A percentile compares a stretch with the other conserved stretches of the same genome.
Evolutionary conservation across 2,888 invertebrate genomes (phyloP).

Genomic region (Oscheius sp.): DNA sequence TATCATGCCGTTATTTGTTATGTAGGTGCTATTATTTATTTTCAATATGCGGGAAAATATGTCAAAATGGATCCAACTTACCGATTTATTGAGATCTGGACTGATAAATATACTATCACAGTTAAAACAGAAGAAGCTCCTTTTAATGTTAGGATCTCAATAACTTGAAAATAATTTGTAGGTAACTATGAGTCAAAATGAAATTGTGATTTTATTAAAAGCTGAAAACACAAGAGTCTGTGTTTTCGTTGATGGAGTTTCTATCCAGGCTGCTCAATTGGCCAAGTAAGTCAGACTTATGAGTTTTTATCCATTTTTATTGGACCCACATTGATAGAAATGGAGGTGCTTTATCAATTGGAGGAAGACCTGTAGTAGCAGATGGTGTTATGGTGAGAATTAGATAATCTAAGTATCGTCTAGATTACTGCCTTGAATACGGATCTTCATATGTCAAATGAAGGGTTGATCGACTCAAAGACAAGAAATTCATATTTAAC

Average conservation of each 20-base stretch:
- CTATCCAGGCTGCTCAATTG: constrained; percentile 29
- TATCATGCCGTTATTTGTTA: constrained; percentile 34
- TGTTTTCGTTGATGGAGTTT: constrained; percentile 32
- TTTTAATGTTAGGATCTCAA: constrained; percentile 17
- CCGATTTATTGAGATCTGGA: constrained; percentile 32
- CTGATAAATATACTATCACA: constrained; percentile 31
- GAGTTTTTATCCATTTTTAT: not conserved
- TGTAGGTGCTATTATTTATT: constrained; percentile 38
- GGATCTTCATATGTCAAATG: constrained; percentile 33
- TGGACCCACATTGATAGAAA: constrained; percentile 39
- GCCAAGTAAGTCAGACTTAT: constrained; percentile 15
- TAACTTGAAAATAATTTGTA: not conserved
- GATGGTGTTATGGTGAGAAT: constrained; percentile 31
- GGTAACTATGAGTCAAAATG: constrained; percentile 29
- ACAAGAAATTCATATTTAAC: constrained; percentile 33
- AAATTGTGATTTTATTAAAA: constrained; percentile 26
- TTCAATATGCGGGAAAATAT: constrained; percentile 36
- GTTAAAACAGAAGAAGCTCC: constrained; percentile 30
- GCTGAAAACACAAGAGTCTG: constrained; percentile 32
- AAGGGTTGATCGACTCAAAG: constrained; percentile 36
- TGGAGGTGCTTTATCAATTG: constrained; percentile 37
- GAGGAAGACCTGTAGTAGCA: constrained; percentile 32
- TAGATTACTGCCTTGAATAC: constrained; percentile 28
- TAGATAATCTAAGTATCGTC: not conserved
- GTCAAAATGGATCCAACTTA: constrained; percentile 36